phyloP scores from a whole-genome alignment of 1,140 invertebrate species.

The Panagrolaimus sp. region DNA sequence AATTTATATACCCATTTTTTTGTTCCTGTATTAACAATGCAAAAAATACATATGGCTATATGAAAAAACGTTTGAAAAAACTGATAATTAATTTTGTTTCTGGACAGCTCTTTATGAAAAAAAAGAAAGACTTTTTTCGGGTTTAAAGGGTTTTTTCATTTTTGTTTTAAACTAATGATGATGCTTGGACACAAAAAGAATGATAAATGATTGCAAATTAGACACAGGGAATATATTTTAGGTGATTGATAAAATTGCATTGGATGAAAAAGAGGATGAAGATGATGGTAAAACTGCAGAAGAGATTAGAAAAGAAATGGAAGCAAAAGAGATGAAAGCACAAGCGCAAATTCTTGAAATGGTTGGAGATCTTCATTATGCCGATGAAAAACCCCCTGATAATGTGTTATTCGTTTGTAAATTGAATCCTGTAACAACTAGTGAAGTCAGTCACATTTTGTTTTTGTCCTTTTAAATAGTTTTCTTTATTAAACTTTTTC shows the following conservation, averaged over 20 bases:
- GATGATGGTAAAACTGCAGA: constrained; percentile 73
- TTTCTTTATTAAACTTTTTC: not conserved
- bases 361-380: constrained; percentile 92
- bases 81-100: too few relatives aligned
- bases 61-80: too few relatives aligned
- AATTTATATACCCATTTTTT: constrained; percentile 18
- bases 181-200: too few relatives aligned
- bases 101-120: too few relatives aligned
- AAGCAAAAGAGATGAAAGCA: constrained; percentile 86
- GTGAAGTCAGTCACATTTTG: constrained; percentile 65
- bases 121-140: too few relatives aligned
- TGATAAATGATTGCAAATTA: not conserved
- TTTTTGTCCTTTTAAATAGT: not conserved
- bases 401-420: constrained; percentile 99
- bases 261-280: constrained; percentile 90
- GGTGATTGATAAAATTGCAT: constrained; percentile 75
- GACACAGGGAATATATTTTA: not conserved
- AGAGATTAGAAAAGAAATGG: constrained; percentile 79
- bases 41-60: too few relatives aligned
- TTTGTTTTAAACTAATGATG: too few relatives aligned
- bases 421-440: constrained; percentile 95
- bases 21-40: too few relatives aligned
- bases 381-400: constrained; percentile 92
- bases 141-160: too few relatives aligned
- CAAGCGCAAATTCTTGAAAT: constrained; percentile 95